Conservation (phyloP, 2,797 vertebrate genomes). For the Huso huso region DNA sequence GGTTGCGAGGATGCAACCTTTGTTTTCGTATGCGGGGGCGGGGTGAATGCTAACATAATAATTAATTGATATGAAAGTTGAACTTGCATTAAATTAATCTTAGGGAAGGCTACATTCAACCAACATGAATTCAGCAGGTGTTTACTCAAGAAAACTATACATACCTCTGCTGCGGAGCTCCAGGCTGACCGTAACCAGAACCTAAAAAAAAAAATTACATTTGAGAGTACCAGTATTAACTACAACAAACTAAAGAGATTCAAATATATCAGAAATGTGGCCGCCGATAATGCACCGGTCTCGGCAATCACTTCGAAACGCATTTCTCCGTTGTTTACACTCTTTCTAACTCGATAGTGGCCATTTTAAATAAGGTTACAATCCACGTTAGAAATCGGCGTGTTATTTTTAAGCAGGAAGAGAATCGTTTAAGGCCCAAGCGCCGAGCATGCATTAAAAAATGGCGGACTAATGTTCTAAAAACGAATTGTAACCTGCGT, state of each 20-base stretch:
- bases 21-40: neutral
- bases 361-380: neutral
- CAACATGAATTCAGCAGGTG: neutral
- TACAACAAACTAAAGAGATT: neutral
- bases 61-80: neutral
- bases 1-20: neutral
- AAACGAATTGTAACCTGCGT: no score
- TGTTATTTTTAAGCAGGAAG: no score
- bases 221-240: neutral
- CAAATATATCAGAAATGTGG: neutral
- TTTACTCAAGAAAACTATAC: neutral
- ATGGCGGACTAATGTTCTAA: no score
- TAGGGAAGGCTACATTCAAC: neutral
- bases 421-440: no score
- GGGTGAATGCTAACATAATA: neutral
- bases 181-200: constrained; percentile 62
- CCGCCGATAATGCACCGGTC: neutral
- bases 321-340: no score
- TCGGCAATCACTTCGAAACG: no score
- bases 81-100: neutral
- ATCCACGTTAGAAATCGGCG: no score
- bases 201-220: constrained; percentile 41
- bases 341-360: no score
- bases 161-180: constrained; percentile 57
- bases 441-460: no score